Base-by-base conservation (phyloP, 2,797 vertebrate species). In the Falco peregrinus region DNA sequence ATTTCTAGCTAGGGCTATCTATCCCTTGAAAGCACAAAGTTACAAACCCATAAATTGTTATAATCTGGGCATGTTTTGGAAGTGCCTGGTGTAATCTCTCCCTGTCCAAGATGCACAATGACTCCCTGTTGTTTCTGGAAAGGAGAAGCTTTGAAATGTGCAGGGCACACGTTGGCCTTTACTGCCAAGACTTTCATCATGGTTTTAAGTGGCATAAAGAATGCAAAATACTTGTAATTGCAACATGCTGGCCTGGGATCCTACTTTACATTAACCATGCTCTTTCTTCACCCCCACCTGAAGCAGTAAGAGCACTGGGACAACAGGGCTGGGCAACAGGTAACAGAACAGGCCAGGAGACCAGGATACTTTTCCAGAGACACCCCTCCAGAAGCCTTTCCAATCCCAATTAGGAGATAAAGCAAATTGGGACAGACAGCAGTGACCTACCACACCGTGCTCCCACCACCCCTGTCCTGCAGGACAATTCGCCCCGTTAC, bases 221-320 rank as follows among this genome's bases (percentile, higher is more conserved):
- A 96, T 29, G 67, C 67, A 60, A 93, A 95, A 94, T 63, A 81
- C 41, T 91, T 14, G 26, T 22, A 69, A 39, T 16, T 92, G 87
- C 84, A 51, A 73, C 76, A 26, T 0, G 48, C 56, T 51, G 77
- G 89, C 83, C 80, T 96, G 76, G 35, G 63, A 85, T 63, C 29
- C 87, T 90, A 43, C 73, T 57, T 41, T 17, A 86, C 18, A 22
- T 41, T 43, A 48, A 48, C 51, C 22, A 1, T 16, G 17, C 1
- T 68, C 45, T 50, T 60, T 51, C 59, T 63, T 88, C 56, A 45
- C 1, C 22, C 18, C 13, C 37, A 56, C 43, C 83, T 82, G 77
- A 11, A 64, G 64, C 71, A 56, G 4, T 16, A 67, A 48, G 53
- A 57, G 41, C 84, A 50, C 6, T 37, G 63, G 87, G 39, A 68